Base-by-base conservation (phyloP, 2,113 vertebrate species). In the Fulmarus glacialis region DNA sequence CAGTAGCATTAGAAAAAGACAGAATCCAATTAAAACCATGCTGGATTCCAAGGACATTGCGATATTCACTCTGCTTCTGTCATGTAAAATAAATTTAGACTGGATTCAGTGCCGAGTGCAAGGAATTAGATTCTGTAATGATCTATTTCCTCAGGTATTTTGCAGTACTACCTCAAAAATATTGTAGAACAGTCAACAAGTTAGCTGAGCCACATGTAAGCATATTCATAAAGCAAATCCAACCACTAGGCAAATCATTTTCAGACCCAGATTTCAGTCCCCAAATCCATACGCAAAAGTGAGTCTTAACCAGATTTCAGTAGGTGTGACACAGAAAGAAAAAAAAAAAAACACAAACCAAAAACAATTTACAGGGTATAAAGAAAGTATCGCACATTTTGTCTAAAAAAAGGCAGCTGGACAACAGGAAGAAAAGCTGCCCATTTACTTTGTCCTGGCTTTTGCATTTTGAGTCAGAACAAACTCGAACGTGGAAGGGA, bases 1-100 rank as follows among this genome's bases (percentile, higher is more conserved):
- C 63, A 90, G 79, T 45, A 93, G 56, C 88, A 81, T 93, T 96
- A 95, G 95, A 92, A 96, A 93, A 82, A 95, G 89, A 96, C 5
- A 90, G 92, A 96, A 95, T 94, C 93, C 96, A 97, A 89, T 98
- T 96, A 95, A 94, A 96, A 95, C 40, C 85, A 87, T 63, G 80
- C 84, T 89, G 58, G 73, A 96, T 89, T 93, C 83, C 90, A 96
- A 96, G 89, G 87, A 86, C 60, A 81, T 95, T 89, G 94, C 17
- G 9, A 94, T 80, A 93, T 87, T 95, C 82, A 79, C 89, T 96
- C 60, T 95, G 72, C 86, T 89, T 96, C 77, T 96, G 87, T 91
- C 63, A 81, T 52, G 62, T 91, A 97, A 97, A 97, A 91, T 83
- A 95, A 93, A 95, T 90, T 78, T 55, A 83, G 89, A 85, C 22